A percentile compares a stretch with the other conserved stretches of the same genome.
phyloP scores from a whole-genome alignment of 2,113 vertebrate species.

The Eira barbara region DNA sequence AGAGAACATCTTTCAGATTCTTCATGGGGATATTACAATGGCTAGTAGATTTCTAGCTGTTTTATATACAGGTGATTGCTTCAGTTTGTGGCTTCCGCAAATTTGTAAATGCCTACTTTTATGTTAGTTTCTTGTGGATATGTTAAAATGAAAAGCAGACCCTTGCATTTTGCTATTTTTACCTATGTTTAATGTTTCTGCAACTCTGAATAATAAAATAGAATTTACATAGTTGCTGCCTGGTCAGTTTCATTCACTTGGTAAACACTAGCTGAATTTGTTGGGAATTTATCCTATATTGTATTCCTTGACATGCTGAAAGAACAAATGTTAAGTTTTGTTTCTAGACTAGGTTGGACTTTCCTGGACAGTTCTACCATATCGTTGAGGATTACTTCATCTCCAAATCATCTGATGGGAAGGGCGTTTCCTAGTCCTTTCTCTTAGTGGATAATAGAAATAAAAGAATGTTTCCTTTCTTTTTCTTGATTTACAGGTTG shows the following conservation, averaged over 20 bases:
- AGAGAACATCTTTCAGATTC: neutral
- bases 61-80: neutral
- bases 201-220: neutral
- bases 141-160: neutral
- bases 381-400: neutral
- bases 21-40: neutral
- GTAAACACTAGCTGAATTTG: neutral
- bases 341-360: neutral
- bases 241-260: neutral
- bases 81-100: neutral
- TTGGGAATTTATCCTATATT: neutral
- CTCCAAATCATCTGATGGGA: neutral
- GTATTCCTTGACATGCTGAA: neutral
- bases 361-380: neutral
- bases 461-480: neutral
- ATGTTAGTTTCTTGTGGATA: neutral
- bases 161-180: neutral
- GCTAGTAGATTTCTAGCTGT: neutral
- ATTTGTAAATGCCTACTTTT: neutral
- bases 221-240: neutral
- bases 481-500: neutral
- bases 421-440: neutral
- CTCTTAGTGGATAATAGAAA: neutral
- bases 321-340: neutral
- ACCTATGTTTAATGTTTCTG: neutral